Conservation (phyloP, 2,888 invertebrate species). For the Ophion ellenae region DNA sequence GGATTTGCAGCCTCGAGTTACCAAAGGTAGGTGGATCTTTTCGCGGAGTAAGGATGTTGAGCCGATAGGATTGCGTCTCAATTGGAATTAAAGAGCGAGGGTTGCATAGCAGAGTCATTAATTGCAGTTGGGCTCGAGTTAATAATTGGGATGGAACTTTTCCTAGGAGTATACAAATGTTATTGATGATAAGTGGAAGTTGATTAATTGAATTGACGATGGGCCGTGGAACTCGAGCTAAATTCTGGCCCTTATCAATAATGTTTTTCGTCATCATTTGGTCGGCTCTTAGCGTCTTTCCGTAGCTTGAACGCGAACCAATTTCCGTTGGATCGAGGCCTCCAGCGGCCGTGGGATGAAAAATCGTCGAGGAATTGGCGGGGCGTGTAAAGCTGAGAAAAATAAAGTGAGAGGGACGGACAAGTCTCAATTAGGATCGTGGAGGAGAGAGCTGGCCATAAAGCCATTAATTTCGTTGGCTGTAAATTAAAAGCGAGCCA, state of each 20-base stretch:
- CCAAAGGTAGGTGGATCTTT: background rate
- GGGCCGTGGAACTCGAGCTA: background rate
- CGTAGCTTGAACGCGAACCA: slow-evolving; percentile 21
- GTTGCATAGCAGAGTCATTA: background rate
- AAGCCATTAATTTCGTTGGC: slow-evolving; percentile 77
- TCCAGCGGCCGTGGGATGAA: slow-evolving; percentile 55
- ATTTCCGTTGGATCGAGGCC: slow-evolving; percentile 41
- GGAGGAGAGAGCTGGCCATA: slow-evolving; percentile 48
- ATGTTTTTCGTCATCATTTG: slow-evolving; percentile 12
- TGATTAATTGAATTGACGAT: no score
- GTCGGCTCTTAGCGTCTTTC: slow-evolving; percentile 9
- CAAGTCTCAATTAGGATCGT: slow-evolving; percentile 69
- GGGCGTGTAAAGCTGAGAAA: slow-evolving; percentile 30
- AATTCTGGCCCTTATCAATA: slow-evolving; percentile 2
- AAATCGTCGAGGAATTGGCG: slow-evolving; percentile 59
- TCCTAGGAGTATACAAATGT: no score
- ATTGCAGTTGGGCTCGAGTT: background rate
- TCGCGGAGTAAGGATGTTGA: slow-evolving; percentile 1
- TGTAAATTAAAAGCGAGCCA: slow-evolving; percentile 78
- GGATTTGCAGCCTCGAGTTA: background rate
- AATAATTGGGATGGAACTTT: background rate
- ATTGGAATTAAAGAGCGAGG: background rate
- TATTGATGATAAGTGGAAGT: background rate
- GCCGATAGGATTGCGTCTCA: background rate
- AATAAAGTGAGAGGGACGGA: slow-evolving; percentile 60